Conservation (phyloP, 2,797 vertebrate genomes). For the Coregonus suidteri region DNA sequence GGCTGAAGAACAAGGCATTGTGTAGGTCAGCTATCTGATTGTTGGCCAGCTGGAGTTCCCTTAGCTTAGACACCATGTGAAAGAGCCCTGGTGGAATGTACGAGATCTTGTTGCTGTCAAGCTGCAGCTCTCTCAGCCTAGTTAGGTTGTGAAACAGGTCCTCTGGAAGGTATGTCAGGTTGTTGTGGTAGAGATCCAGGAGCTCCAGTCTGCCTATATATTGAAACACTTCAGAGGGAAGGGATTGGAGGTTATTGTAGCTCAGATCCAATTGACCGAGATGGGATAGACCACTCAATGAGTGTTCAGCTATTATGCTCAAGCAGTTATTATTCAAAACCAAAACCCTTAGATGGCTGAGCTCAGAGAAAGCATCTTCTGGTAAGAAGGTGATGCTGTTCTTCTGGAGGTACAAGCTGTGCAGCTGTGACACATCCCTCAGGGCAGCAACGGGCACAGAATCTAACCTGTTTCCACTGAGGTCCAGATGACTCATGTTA, state of each 20-base stretch:
- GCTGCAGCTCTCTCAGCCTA: constrained; percentile 57
- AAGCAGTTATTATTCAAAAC: constrained; percentile 63
- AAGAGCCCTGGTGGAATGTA: constrained; percentile 49
- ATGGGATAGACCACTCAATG: constrained; percentile 53
- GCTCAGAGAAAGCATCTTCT: constrained; percentile 50
- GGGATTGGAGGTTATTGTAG: constrained; percentile 53
- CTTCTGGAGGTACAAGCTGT: constrained; percentile 53
- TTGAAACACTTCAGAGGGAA: constrained; percentile 50
- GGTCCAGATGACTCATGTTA: constrained; percentile 59
- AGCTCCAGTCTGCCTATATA: constrained; percentile 44
- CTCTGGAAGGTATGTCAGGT: constrained; percentile 49
- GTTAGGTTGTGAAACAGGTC: constrained; percentile 52
- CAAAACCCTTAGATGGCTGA: constrained; percentile 46
- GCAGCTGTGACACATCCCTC: constrained; percentile 39
- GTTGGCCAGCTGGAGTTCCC: constrained; percentile 61
- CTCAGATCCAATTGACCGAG: constrained; percentile 62
- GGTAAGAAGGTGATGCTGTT: constrained; percentile 57
- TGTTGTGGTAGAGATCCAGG: constrained; percentile 68
- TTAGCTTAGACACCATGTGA: constrained; percentile 45
- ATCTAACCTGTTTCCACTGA: constrained; percentile 61
- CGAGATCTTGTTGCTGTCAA: constrained; percentile 65
- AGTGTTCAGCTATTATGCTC: constrained; percentile 43
- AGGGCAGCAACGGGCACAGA: constrained; percentile 50
- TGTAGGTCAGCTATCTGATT: constrained; percentile 61
- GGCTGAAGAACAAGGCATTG: constrained; percentile 38